Evolutionary conservation across 2,888 invertebrate species (phyloP).

Genomic region (Hydriomena furcata): DNA sequence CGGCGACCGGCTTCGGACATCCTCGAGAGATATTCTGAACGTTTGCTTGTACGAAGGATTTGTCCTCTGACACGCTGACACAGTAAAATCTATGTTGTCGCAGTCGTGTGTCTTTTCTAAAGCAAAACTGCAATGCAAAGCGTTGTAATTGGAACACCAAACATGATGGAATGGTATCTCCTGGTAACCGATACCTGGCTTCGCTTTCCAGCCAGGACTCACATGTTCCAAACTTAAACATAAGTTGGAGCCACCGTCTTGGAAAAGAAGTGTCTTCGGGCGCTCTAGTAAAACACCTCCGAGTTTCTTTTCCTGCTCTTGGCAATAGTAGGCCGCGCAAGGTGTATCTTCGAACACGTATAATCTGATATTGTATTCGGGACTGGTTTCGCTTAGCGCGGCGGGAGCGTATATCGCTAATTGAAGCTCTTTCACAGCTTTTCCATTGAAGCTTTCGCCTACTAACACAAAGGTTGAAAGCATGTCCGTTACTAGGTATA

Average conservation of each 20-base stretch:
- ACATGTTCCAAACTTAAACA: slow-evolving; percentile 95
- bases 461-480: slow-evolving; percentile 96
- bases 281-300: slow-evolving; percentile 95
- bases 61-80: slow-evolving; percentile 76
- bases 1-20: slow-evolving; percentile 73
- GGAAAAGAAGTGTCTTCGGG: slow-evolving; percentile 93
- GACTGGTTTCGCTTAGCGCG: slow-evolving; percentile 87
- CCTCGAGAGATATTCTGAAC: slow-evolving; percentile 76
- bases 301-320: slow-evolving; percentile 89
- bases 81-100: slow-evolving; percentile 74
- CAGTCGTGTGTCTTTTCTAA: slow-evolving; percentile 87
- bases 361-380: slow-evolving; percentile 93
- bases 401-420: slow-evolving; percentile 94
- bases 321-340: slow-evolving; percentile 95
- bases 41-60: slow-evolving; percentile 79
- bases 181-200: slow-evolving; percentile 93
- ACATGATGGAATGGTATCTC: slow-evolving; percentile 95
- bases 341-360: slow-evolving; percentile 97
- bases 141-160: slow-evolving; percentile 93
- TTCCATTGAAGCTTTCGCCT: slow-evolving; percentile 90
- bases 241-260: slow-evolving; percentile 94
- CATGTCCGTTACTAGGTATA: slow-evolving; percentile 95
- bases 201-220: slow-evolving; percentile 94
- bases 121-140: slow-evolving; percentile 95
- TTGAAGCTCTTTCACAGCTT: slow-evolving; percentile 91